Evolutionary conservation across 2,888 invertebrate genomes (phyloP).

Genomic region (Molorchus minor): DNA sequence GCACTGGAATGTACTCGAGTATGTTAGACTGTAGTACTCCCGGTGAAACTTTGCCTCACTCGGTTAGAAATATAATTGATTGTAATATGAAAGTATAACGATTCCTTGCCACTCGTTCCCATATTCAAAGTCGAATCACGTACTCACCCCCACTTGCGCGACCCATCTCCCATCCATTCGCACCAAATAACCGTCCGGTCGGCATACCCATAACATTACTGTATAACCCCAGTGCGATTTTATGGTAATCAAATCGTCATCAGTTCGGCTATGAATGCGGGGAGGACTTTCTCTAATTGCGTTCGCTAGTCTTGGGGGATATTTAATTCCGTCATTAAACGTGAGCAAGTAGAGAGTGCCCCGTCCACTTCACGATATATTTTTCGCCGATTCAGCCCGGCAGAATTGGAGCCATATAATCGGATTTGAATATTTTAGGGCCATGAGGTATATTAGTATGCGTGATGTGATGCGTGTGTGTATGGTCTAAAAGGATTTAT

Average conservation of each 20-base stretch:
- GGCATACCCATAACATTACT: constrained; percentile 32
- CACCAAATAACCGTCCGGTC: constrained; percentile 36
- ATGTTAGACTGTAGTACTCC: no score
- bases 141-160: constrained; percentile 21
- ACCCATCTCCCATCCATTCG: constrained; percentile 38
- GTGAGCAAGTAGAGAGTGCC: constrained; percentile 5
- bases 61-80: no score
- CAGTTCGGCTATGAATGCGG: constrained; percentile 33
- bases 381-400: constrained; percentile 35
- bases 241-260: constrained; percentile 51
- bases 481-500: constrained; percentile 27
- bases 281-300: constrained; percentile 46
- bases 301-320: constrained; percentile 42
- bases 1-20: no score
- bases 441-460: constrained; percentile 38
- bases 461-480: constrained; percentile 26
- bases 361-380: constrained; percentile 13
- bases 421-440: constrained; percentile 42
- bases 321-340: constrained; percentile 43
- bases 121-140: constrained; percentile 17
- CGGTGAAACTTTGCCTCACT: no score
- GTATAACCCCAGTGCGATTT: constrained; percentile 43
- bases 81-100: no score
- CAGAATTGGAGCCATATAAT: constrained; percentile 35
- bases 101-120: no score